Evolutionary conservation across 2,797 vertebrate species (phyloP).

Genomic region (Catamblyrhynchus diadema): DNA sequence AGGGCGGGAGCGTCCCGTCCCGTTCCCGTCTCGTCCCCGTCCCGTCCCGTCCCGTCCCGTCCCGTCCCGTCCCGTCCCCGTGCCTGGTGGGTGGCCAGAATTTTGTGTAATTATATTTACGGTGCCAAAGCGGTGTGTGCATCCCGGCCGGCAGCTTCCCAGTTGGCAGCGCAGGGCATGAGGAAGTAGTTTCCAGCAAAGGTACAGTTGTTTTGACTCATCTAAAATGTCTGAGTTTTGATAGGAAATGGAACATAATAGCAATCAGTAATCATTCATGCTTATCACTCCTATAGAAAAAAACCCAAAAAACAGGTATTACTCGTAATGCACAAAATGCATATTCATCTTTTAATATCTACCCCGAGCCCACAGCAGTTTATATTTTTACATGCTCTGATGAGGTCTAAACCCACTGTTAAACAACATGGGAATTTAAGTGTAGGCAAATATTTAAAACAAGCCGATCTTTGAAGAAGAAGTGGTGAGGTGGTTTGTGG

Average conservation of each 20-base stretch:
- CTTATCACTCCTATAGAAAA: neutral
- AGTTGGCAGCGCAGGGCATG: neutral
- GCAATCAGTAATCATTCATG: neutral
- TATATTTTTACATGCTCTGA: neutral
- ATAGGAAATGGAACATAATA: neutral
- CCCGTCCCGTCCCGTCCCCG: neutral
- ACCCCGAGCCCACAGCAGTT: neutral
- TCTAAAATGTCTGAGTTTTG: neutral
- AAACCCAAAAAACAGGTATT: neutral
- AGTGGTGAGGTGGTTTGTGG: neutral
- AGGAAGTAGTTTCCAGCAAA: neutral
- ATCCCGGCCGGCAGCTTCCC: neutral
- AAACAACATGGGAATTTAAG: neutral
- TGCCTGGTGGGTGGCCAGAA: neutral
- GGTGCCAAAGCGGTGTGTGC: neutral
- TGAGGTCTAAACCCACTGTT: neutral
- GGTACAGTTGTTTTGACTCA: neutral
- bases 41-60: too few species aligned
- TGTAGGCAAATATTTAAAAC: neutral
- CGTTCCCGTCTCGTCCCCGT: too few species aligned
- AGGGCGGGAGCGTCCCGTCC: neutral
- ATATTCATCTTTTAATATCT: neutral
- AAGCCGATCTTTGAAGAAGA: neutral
- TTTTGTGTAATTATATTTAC: fast-evolving
- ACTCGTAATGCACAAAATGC: neutral